Evolutionary conservation across 2,888 invertebrate genomes (phyloP), one percentile per base, ranked within the genome.

Genomic region (Idaea aversata): DNA sequence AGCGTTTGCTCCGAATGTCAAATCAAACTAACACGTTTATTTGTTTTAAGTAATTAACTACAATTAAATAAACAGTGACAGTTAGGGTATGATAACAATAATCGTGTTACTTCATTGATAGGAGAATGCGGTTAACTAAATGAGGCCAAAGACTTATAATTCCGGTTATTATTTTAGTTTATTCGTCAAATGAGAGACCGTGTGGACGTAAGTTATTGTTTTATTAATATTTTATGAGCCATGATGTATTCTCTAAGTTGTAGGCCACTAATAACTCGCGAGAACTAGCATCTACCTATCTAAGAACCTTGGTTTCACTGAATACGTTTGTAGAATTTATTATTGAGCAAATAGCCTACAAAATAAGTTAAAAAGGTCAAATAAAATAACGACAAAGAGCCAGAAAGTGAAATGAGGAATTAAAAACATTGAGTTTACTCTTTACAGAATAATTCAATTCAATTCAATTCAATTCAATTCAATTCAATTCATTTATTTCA

Each of bases 71-170:
- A 76, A 77, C 61, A 77, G 64, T 73, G 63, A 71, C 68, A 73
- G 69, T 67, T 70, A 70, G 64, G 66, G 65, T 70, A 67, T 64
- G 77, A 80, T 78, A 79, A 67, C 67, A 70, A 74, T 77, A 79
- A 81, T 81, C 69, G 69, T 77, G 73, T 76, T 77, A 77, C 76
- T 76, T 75, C 67, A 75, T 75, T 70, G 74, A 77, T 77, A 82
- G 68, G 70, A 70, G 74, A 84, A 81, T 75, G 75, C 75, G 76
- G 77, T 77, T 78, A 69, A 71, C 76, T 75, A 79, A 86, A 83
- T 78, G 82, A 79, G 88, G 85, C 79, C 86, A 80, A 77, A 83
- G 82, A 83, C 77, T 83, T 25, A 80, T 71, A 79, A 75, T 84
- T 85, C 83, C 84, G 82, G 81, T 78, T 83, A 47, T 81, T 71